Base-by-base conservation (phyloP, 2,797 vertebrate genomes). In the Orientallactaga sibirica region DNA sequence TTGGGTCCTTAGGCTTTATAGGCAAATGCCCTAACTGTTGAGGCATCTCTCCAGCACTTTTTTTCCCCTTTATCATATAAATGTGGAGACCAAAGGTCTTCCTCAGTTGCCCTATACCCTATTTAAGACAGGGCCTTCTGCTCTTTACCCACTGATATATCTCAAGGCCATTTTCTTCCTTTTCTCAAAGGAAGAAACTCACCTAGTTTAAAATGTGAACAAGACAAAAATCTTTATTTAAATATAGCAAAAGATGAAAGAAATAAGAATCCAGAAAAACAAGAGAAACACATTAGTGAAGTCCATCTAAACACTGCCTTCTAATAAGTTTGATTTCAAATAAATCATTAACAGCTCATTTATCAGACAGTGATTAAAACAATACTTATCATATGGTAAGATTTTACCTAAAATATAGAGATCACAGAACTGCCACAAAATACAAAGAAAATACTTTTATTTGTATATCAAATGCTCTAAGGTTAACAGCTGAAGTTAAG, bases 391-490 rank as follows among this genome's bases (percentile, higher is more conserved):
- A 85, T 37, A 84, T 29, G 29, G n/a, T 61, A 94, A 61, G 58
- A 48, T 8, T 93, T 20, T 43, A 92, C 55, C 0, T 78, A 83
- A 91, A 70, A 82, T 64, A 80, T 14, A 79, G 70, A 94, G 67
- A 95, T 90, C 93, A 97, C 95, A 97, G 25, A 95, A 96, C 22
- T 89, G 48, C 68, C 75, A 92, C 86, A 94, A 92, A 89, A 93
- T 97, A 97, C 91, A 96, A 97, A 95, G 90, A 97, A 96, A 96
- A 97, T 95, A 95, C 74, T 85, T 97, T 97, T 97, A 97, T 96
- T 97, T 97, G 74, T 92, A 37, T 94, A 96, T 92, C 95, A 97
- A 97, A 96, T 91, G 82, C 68, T 88, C 74, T 93, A 89, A 94
- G 93, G 70, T 92, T 89, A 85, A 96, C 33, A 95, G 48, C 19